phyloP scores from a whole-genome alignment of 2,113 vertebrate genomes.

The Peucedramus taeniatus region DNA sequence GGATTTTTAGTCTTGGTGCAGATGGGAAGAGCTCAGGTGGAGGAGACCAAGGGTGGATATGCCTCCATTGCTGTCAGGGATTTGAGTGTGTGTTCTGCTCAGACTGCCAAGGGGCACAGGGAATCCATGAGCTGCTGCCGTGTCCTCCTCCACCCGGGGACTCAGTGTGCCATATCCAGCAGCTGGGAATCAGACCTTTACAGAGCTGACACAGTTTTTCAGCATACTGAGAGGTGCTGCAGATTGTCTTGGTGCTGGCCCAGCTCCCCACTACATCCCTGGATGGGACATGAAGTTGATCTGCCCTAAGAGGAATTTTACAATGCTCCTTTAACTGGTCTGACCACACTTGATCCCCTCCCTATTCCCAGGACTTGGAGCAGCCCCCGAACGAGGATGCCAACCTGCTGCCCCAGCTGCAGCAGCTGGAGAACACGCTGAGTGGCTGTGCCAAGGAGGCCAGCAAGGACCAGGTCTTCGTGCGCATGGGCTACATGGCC shows the following conservation, averaged over 20 bases:
- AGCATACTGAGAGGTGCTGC: fast-evolving
- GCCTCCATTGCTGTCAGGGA: fast-evolving
- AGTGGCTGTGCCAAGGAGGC: constrained; percentile 91
- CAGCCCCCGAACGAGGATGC: constrained; percentile 77
- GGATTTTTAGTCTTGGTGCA: background rate
- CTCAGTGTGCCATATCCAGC: background rate
- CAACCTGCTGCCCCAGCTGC: constrained; percentile 87
- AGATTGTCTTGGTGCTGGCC: background rate
- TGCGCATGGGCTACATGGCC: constrained; percentile 93
- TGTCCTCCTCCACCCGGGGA: fast-evolving
- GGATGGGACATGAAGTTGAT: background rate
- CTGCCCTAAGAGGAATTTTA: background rate
- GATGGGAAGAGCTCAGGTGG: background rate
- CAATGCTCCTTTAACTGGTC: background rate
- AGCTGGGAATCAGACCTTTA: background rate
- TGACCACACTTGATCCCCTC: background rate
- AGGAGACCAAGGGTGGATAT: background rate
- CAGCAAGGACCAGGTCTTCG: constrained; percentile 89
- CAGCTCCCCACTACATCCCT: background rate
- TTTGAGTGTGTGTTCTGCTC: background rate
- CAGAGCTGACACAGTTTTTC: background rate
- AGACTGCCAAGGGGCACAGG: background rate
- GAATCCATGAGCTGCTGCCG: background rate
- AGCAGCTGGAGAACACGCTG: constrained; percentile 89
- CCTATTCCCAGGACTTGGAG: constrained; percentile 58